phyloP scores from a whole-genome alignment of 2,113 vertebrate species.

The Plestiodon gilberti region DNA sequence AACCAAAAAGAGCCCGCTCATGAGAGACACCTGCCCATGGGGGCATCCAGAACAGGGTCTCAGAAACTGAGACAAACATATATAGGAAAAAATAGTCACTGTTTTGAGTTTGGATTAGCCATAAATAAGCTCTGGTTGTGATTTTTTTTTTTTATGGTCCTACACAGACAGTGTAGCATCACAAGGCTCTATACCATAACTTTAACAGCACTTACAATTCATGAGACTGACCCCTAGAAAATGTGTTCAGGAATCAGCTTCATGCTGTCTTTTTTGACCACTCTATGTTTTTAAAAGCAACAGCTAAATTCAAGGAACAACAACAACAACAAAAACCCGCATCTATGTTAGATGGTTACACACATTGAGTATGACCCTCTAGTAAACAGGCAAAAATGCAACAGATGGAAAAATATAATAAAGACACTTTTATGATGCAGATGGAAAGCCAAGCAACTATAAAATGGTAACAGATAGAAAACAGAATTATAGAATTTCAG shows the following conservation, averaged over 20 bases:
- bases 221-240: neutral
- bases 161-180: neutral
- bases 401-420: slow-evolving; percentile 61
- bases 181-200: no score
- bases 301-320: neutral
- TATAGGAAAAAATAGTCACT: no score
- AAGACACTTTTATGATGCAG: slow-evolving; percentile 54
- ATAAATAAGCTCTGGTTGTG: neutral
- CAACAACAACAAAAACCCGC: neutral
- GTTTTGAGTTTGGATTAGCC: neutral
- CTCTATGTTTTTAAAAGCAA: slow-evolving; percentile 28
- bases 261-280: slow-evolving; percentile 11
- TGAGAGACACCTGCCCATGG: no score
- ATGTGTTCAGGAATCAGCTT: neutral
- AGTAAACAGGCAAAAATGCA: slow-evolving; percentile 39
- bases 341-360: slow-evolving; percentile 11
- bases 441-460: slow-evolving; percentile 57
- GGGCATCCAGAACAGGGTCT: no score
- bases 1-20: no score
- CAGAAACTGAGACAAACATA: no score
- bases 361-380: slow-evolving; percentile 22
- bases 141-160: neutral
- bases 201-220: neutral
- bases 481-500: slow-evolving; percentile 10
- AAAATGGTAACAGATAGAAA: slow-evolving; percentile 54